These are phyloP conservation scores for Drosophila navojoa DNA, from an alignment of 1,140 invertebrate species.

Conservation along the genomic window DNA sequence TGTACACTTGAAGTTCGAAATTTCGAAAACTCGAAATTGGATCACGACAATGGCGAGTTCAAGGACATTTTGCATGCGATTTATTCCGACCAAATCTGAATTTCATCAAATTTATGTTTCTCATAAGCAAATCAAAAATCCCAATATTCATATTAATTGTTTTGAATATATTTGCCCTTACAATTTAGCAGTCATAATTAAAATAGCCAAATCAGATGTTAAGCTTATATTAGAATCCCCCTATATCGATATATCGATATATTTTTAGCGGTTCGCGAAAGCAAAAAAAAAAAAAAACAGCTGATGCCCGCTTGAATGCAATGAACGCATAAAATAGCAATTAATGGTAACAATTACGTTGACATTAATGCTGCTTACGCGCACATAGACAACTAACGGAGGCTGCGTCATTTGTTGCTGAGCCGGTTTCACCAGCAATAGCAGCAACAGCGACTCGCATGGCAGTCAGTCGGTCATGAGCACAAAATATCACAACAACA, in stretches of 20 bases:
- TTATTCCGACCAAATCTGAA: neutral
- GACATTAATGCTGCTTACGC: slow-evolving; percentile 13
- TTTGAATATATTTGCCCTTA: neutral
- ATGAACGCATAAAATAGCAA: slow-evolving; percentile 40
- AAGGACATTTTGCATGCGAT: slow-evolving; percentile 19
- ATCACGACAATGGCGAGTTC: slow-evolving; percentile 32
- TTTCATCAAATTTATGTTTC: neutral
- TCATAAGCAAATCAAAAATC: neutral
- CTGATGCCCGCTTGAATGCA: slow-evolving; percentile 42
- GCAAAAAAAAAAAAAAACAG: slow-evolving; percentile 17
- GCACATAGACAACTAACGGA: neutral
- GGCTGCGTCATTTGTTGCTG: slow-evolving; percentile 14
- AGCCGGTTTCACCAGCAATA: slow-evolving; percentile 28
- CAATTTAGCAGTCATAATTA: neutral
- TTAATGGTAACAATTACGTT: slow-evolving; percentile 26
- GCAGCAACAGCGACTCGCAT: neutral
- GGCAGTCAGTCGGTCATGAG: slow-evolving; percentile 47
- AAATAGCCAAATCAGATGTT: neutral
- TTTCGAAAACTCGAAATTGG: slow-evolving; percentile 27
- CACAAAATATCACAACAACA: slow-evolving; percentile 12
- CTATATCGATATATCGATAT: slow-evolving; percentile 20
- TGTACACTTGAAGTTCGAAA: slow-evolving; percentile 18
- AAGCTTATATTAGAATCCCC: neutral
- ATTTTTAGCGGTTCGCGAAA: slow-evolving; percentile 1
- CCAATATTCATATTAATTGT: neutral